Evolutionary conservation across 2,113 vertebrate genomes (phyloP), one percentile per base, ranked within the genome.

Genomic region (Glaucidium brasilianum): DNA sequence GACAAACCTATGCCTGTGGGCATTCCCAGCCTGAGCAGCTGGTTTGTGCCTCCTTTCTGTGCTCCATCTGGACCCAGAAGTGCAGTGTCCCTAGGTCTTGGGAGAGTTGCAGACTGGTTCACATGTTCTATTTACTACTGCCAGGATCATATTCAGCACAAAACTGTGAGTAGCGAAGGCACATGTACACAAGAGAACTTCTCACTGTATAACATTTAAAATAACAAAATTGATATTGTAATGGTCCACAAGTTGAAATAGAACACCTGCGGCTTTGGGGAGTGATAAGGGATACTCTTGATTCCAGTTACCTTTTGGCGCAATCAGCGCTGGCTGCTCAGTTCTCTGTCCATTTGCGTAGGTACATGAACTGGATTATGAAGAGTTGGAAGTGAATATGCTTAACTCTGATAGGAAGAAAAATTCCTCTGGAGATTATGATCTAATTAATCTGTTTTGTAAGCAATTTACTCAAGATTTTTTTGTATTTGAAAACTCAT

Each of bases 301-400:
- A 35, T 64, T 68, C 27, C 16, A 32, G 27, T 41, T 35, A 29
- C 21, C 15, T 63, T 27, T 43, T 22, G 34, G 20, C 30, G 11
- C 34, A 30, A 20, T 27, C 64, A 43, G 75, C 0, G 0, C 35
- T 16, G 34, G 2, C 53, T 88, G 6, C 4, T 29, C 49, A 47
- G 6, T 52, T 69, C 21, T 69, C 17, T 17, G 13, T 39, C 27
- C 1, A 0, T 56, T 55, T 58, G 22, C 0, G 0, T 66, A 58
- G 58, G 25, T 72, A 27, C 9, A 2, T 59, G 37, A 20, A 15
- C 15, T 34, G 43, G 64, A 35, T 62, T 64, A 32, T 20, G 53
- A 68, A 78, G 30, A 22, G 29, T 59, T 89, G 34, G 30, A 87
- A 78, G 19, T 68, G 52, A 75, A 56, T 64, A 39, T 43, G 41